Percentiles rank a stretch among this genome's conserved stretches.
These are phyloP conservation scores for Cheumatopsyche charites DNA, from an alignment of 1,140 invertebrate species.

Conservation along the genomic window DNA sequence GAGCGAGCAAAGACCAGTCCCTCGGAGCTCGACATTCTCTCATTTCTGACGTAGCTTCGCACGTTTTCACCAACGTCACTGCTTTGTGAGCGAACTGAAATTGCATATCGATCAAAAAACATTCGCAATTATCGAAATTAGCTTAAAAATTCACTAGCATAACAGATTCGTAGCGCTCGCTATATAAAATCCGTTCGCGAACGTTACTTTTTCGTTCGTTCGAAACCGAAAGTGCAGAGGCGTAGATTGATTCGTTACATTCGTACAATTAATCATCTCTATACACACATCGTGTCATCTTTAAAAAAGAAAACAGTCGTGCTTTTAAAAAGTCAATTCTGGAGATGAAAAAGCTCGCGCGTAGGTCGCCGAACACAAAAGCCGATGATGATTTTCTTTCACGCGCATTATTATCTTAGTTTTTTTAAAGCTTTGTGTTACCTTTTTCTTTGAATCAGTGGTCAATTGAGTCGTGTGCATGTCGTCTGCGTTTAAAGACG, in stretches of 20 bases:
- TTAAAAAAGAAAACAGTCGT: too few species aligned
- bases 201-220: background rate
- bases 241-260: too few species aligned
- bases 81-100: constrained; percentile 68
- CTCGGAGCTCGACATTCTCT: constrained; percentile 83
- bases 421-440: constrained; percentile 51
- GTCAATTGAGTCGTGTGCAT: constrained; percentile 88
- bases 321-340: too few species aligned
- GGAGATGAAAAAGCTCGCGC: background rate
- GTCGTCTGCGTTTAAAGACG: constrained; percentile 85
- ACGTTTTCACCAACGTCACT: constrained; percentile 89
- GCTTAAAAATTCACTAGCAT: too few species aligned
- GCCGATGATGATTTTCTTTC: too few species aligned
- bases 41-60: constrained; percentile 88
- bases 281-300: background rate
- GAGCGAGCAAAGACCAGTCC: constrained; percentile 89
- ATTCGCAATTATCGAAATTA: too few species aligned
- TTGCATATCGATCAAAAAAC: too few species aligned
- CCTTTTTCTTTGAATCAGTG: constrained; percentile 81
- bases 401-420: too few species aligned
- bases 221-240: too few species aligned
- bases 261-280: too few species aligned
- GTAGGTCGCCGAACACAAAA: background rate
- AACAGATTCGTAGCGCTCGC: too few species aligned
- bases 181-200: too few species aligned